phyloP scores from a whole-genome alignment of 1,140 invertebrate species.

The Dreissena polymorpha region DNA sequence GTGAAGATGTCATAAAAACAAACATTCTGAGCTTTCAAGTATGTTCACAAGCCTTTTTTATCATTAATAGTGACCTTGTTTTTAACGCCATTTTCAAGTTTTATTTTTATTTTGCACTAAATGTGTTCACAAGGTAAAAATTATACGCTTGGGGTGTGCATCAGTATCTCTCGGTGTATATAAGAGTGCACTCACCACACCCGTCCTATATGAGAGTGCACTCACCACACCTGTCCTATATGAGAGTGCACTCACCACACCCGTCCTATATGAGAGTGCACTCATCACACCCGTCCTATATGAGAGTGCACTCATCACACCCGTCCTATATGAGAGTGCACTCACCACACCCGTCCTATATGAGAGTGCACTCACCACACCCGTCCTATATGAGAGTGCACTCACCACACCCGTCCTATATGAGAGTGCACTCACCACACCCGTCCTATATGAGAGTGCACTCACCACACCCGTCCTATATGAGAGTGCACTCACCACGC shows the following conservation, averaged over 20 bases:
- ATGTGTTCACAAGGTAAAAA: no score
- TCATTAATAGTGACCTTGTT: no score
- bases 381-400: slow-evolving; percentile 86
- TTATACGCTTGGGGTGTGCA: no score
- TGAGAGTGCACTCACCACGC: slow-evolving; percentile 93
- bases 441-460: slow-evolving; percentile 86
- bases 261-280: slow-evolving; percentile 86
- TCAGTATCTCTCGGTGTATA: no score
- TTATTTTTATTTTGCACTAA: no score
- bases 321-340: slow-evolving; percentile 86
- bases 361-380: slow-evolving; percentile 93
- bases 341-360: slow-evolving; percentile 95
- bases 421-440: slow-evolving; percentile 93
- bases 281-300: slow-evolving; percentile 95
- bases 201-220: slow-evolving; percentile 86
- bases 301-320: slow-evolving; percentile 93
- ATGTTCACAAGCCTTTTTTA: no score
- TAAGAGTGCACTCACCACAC: slow-evolving; percentile 93
- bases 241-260: slow-evolving; percentile 93
- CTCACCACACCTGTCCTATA: slow-evolving; percentile 95
- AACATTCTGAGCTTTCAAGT: no score
- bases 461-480: slow-evolving; percentile 95
- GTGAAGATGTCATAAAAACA: no score
- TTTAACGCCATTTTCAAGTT: no score
- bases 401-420: slow-evolving; percentile 95